A percentile compares a stretch with the other conserved stretches of the same genome.
Conservation (phyloP, 2,113 vertebrate species). For the Thinocorus orbignyianus region DNA sequence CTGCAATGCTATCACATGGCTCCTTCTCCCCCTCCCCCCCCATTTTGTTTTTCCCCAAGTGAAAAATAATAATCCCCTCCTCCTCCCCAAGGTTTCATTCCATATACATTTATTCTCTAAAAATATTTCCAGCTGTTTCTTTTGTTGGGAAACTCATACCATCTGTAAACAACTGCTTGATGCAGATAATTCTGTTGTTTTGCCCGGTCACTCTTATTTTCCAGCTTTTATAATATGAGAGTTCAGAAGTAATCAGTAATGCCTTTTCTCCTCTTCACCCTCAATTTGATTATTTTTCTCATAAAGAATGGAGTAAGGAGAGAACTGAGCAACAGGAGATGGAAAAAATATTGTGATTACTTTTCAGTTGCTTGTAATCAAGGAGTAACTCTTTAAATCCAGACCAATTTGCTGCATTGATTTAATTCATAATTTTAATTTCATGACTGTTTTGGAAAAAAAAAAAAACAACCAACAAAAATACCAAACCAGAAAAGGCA, state of each 20-base stretch:
- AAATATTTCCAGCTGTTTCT: constrained; percentile 56
- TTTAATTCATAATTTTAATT: constrained; percentile 55
- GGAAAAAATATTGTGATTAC: constrained; percentile 57
- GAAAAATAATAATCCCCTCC: constrained; percentile 17
- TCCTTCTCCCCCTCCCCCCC: not conserved
- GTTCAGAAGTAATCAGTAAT: constrained; percentile 27
- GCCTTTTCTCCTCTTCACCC: constrained; percentile 39
- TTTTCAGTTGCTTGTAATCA: constrained; percentile 50
- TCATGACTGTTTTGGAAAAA: not conserved
- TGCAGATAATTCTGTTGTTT: constrained; percentile 30
- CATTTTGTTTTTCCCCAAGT: not conserved
- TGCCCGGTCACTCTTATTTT: constrained; percentile 27
- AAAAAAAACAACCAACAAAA: not conserved
- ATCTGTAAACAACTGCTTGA: constrained; percentile 32
- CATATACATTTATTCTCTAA: not conserved
- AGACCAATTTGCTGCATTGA: constrained; percentile 15
- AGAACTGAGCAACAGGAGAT: constrained; percentile 40
- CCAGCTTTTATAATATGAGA: constrained; percentile 10
- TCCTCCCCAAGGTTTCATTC: not conserved
- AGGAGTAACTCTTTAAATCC: constrained; percentile 38
- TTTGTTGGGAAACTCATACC: not conserved
- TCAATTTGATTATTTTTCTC: constrained; percentile 56
- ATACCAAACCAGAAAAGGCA: not conserved
- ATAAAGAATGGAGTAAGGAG: not conserved
- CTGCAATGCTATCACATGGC: constrained; percentile 47